Evolutionary conservation across 2,113 vertebrate species (phyloP).

Genomic region (Dasypus novemcinctus): DNA sequence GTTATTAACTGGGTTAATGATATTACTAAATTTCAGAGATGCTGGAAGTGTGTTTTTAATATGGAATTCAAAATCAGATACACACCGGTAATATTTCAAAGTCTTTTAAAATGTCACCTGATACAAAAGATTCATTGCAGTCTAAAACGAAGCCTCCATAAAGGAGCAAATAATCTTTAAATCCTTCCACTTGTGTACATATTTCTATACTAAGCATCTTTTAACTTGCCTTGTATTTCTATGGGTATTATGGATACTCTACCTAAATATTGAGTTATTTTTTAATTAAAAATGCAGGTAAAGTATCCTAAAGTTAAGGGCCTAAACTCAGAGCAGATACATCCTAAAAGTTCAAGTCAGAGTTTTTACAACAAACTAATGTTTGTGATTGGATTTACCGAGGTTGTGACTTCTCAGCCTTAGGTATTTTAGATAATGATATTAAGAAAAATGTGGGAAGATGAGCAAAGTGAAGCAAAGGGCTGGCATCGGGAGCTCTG

Average conservation of each 20-base stretch:
- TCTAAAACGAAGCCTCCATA: background rate
- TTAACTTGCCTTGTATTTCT: background rate
- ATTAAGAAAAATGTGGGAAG: background rate
- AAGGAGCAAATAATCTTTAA: background rate
- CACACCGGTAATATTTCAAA: background rate
- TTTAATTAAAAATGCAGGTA: background rate
- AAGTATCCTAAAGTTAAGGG: background rate
- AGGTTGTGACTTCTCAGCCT: background rate
- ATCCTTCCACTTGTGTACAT: background rate
- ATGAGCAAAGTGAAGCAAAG: background rate
- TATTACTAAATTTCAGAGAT: slow-evolving; percentile 69
- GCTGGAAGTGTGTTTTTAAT: slow-evolving; percentile 52
- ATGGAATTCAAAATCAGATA: slow-evolving; percentile 56
- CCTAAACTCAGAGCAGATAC: background rate
- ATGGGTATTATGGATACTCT: background rate
- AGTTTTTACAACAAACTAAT: background rate
- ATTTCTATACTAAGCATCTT: background rate
- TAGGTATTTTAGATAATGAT: background rate
- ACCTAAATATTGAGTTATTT: background rate
- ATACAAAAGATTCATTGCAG: background rate
- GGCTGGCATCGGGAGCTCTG: rapidly evolving
- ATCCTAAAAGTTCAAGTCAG: background rate
- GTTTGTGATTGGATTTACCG: background rate
- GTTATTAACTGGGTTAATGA: slow-evolving; percentile 50
- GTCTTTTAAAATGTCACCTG: slow-evolving; percentile 29